Base-by-base conservation (phyloP, 2,113 vertebrate genomes). In the Rhinolophus sinicus region DNA sequence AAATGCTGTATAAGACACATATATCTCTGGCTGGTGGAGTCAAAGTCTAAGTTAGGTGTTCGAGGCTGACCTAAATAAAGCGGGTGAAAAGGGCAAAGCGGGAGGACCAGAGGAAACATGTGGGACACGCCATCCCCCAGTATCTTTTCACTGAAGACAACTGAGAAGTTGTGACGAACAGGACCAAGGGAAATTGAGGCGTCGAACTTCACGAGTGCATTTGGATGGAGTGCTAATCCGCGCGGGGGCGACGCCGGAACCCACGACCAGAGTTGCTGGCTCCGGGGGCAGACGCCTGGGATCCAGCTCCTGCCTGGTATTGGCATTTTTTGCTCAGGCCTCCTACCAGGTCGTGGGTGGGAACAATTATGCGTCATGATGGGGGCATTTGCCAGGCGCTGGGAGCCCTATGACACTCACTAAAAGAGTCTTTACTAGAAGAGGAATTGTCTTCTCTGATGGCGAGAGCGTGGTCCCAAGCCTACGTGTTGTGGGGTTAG, bases 261-360 rank as follows among this genome's bases (percentile, higher is more conserved):
- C 26, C 73, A 35, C 0, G 3, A 47, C 21, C 2, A 3, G 58
- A 12, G 35, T 44, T 2, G 21, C 33, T 33, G 18, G 21, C 84
- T 35, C 3, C 0, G 2, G 56, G 56, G 2, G 21, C 56, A 4
- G 26, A n/a, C 1, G 6, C 7, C 30, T 26, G 3, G 6, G 38
- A 73, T 58, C 16, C 15, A 28, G 1, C 16, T 44, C 6, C 21
- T 8, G 21, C 26, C 44, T 12, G 38, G n/a, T 76, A 60, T 0
- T 5, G 3, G 28, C 52, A 1, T 30, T 10, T 91, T 64, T 21
- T 2, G 3, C 86, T 35, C 9, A 11, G 65, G 80, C n/a, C 6
- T 38, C 64, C 16, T 16, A 26, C 35, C 30, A 4, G 58, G 5
- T 1, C 0, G 28, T 28, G 24, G n/a, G 28, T 3, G 19, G 28